A percentile compares a stretch with the other conserved stretches of the same genome.
Conservation (phyloP, 2,797 vertebrate genomes). For the Octomys mimax region DNA sequence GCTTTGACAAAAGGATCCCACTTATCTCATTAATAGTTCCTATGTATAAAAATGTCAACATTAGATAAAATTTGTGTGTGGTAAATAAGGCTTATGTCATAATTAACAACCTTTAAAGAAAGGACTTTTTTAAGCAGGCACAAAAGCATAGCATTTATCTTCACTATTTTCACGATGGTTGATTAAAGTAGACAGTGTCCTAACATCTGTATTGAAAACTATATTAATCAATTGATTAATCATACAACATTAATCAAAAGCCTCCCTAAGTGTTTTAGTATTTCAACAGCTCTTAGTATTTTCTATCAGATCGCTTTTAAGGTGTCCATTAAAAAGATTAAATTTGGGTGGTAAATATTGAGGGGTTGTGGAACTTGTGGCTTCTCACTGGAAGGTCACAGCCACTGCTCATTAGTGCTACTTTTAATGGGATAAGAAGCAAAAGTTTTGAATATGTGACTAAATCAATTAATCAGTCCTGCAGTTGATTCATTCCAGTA, state of each 20-base stretch:
- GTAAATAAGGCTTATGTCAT: slow-evolving; percentile 85
- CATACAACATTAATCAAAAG: slow-evolving; percentile 95
- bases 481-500: slow-evolving; percentile 89
- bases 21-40: slow-evolving; percentile 89
- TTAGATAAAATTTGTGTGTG: slow-evolving; percentile 86
- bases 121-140: slow-evolving; percentile 84
- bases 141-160: slow-evolving; percentile 90
- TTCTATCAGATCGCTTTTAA: slow-evolving; percentile 94
- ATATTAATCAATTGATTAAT: slow-evolving; percentile 99
- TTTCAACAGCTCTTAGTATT: slow-evolving; percentile 92
- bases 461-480: slow-evolving; percentile 90
- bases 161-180: slow-evolving; percentile 90
- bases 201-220: slow-evolving; percentile 97
- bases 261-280: slow-evolving; percentile 94
- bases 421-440: slow-evolving; percentile 93
- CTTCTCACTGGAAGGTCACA: slow-evolving; percentile 91
- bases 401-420: slow-evolving; percentile 92
- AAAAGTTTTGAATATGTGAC: slow-evolving; percentile 92
- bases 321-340: slow-evolving; percentile 94
- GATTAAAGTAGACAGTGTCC: slow-evolving; percentile 94
- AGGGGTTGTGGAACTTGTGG: slow-evolving; percentile 89
- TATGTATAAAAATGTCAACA: slow-evolving; percentile 86
- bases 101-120: slow-evolving; percentile 90
- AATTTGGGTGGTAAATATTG: slow-evolving; percentile 93
- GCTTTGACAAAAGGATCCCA: slow-evolving; percentile 87